Evolutionary conservation across 2,797 vertebrate genomes (phyloP), one percentile per base, ranked within the genome.

Genomic region (Craterocephalus amniculus): DNA sequence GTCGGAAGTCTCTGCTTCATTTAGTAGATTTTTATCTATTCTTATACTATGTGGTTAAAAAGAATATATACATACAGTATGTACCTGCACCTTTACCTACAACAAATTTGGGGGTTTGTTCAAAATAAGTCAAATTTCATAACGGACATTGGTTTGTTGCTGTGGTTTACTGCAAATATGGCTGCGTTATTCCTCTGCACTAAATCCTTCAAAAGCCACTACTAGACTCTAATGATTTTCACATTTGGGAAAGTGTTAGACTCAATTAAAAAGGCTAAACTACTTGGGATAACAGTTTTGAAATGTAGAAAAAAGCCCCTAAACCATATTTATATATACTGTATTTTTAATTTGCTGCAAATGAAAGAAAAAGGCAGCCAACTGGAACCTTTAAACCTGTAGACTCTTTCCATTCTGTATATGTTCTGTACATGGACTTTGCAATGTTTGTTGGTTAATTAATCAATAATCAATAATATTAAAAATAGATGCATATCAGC

Each of bases 201-300:
- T 7, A 70, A 63, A 54, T 36, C 26, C 32, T 54, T 31, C 6
- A 49, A 58, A 58, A 38, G 55, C 18, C 64, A 52, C 8, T 7
- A 13, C 29, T 63, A 54, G 1, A 67, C 52, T 71, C 36, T 67
- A 64, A 55, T 36, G 20, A 58, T 58, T 71, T 18, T 18, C 31
- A 71, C 52, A 69, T 55, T 4, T 62, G 3, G 74, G 36, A 56
- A 58, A 6, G 12, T 24, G 40, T 26, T 18, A 24, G 26, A 49
- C 31, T 59, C 35, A n/a, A 74, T 68, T 68, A 22, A 58, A 70
- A 60, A 8, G 35, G 10, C 31, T 6, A 8, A 26, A 22, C 13
- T 1, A n/a, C n/a, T n/a, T 9, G 18, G 6, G n/a, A n/a, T 7
- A 20, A n/a, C 16, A 43, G 16, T 43, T 48, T n/a, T n/a, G 22